Evolutionary conservation across 2,113 vertebrate genomes (phyloP).

Genomic region (Rhodinocichla rosea): DNA sequence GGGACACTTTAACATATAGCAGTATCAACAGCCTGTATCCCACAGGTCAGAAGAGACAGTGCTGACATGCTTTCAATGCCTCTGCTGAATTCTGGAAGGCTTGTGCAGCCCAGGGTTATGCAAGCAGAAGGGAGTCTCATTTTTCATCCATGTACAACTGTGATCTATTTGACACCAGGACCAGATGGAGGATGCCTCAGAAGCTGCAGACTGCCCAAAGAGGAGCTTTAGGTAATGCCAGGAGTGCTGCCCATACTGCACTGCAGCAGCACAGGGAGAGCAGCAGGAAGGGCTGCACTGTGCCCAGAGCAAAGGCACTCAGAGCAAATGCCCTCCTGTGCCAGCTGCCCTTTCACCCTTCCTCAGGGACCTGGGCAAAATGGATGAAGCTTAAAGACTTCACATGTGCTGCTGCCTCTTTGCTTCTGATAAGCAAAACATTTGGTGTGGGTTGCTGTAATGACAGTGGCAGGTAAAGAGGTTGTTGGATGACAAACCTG

Average conservation of each 20-base stretch:
- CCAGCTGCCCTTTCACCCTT: background rate
- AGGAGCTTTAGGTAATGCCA: background rate
- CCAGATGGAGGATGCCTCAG: background rate
- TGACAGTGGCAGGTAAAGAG: background rate
- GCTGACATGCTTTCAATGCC: background rate
- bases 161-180: background rate
- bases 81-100: background rate
- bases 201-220: background rate
- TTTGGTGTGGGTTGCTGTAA: background rate
- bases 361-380: background rate
- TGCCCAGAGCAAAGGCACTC: background rate
- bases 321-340: background rate
- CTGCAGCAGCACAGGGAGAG: background rate
- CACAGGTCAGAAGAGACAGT: background rate
- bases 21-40: background rate
- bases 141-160: background rate
- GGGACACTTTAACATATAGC: background rate
- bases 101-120: background rate
- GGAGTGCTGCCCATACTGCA: background rate
- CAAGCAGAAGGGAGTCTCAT: background rate
- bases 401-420: background rate
- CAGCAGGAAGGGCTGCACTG: background rate
- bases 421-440: background rate
- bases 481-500: constrained; percentile 24
- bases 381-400: background rate